Evolutionary conservation across 1,140 invertebrate species (phyloP).

Genomic region (Pectinophora gossypiella): DNA sequence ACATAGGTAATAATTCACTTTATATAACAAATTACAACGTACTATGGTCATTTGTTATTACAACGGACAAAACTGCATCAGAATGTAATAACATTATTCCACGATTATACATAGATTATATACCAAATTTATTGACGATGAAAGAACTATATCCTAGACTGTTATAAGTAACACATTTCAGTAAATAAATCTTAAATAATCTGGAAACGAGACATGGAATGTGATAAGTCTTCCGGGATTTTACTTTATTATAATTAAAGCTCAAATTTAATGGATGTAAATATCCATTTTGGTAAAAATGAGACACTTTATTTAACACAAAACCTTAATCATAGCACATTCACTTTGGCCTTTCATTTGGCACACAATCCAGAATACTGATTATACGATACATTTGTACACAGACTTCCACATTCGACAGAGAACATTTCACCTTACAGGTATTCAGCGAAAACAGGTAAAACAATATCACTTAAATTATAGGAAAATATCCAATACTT

Average conservation of each 20-base stretch:
- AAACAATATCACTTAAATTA: background rate
- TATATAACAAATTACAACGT: constrained; percentile 59
- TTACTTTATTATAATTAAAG: constrained; percentile 71
- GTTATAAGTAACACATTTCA: constrained; percentile 11
- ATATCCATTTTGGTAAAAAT: constrained; percentile 34
- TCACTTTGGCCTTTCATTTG: constrained; percentile 32
- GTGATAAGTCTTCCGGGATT: constrained; percentile 43
- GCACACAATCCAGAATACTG: constrained; percentile 34
- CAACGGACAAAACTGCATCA: constrained; percentile 41
- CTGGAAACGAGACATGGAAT: background rate
- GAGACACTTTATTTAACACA: constrained; percentile 27
- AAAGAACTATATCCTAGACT: constrained; percentile 34
- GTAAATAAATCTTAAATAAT: background rate
- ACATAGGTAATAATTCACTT: constrained; percentile 46
- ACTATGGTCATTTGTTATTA: constrained; percentile 47
- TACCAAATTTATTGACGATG: constrained; percentile 42
- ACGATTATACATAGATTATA: constrained; percentile 45
- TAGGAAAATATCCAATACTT: background rate
- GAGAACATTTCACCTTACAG: background rate
- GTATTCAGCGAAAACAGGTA: constrained; percentile 10
- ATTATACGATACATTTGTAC: constrained; percentile 34
- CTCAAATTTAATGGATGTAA: constrained; percentile 60
- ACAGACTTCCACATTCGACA: constrained; percentile 20
- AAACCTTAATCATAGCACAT: constrained; percentile 32
- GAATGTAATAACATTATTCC: constrained; percentile 33